Percentiles rank a stretch among this genome's conserved stretches.
Evolutionary conservation across 2,797 vertebrate species (phyloP).

Genomic region (Hafferia zeledoni): DNA sequence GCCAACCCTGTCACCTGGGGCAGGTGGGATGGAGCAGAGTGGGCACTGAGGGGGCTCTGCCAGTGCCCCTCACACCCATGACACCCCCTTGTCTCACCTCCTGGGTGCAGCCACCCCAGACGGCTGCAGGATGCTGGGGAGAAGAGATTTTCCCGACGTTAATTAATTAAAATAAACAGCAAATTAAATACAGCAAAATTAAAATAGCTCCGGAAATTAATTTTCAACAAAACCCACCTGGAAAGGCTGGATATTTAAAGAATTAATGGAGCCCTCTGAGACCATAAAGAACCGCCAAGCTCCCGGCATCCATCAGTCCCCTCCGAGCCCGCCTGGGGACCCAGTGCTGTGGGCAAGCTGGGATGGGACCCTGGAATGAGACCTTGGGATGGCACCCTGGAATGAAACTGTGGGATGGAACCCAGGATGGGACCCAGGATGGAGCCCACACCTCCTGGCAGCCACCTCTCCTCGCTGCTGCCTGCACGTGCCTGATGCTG

Average conservation of each 20-base stretch:
- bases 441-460: background rate
- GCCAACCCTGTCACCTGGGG: background rate
- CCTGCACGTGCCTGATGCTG: background rate
- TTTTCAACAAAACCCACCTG: conserved; percentile 79
- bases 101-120: conserved; percentile 42
- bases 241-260: conserved; percentile 78
- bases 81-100: conserved; percentile 24
- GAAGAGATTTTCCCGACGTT: conserved; percentile 73
- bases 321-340: background rate
- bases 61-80: background rate
- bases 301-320: background rate
- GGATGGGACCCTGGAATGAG: background rate
- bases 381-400: background rate
- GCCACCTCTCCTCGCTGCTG: background rate
- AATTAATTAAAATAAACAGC: conserved; percentile 86
- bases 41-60: background rate
- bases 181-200: conserved; percentile 86
- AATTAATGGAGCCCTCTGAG: conserved; percentile 64
- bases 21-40: background rate
- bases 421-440: background rate
- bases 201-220: conserved; percentile 85
- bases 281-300: conserved; percentile 35
- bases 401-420: background rate
- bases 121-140: conserved; percentile 69
- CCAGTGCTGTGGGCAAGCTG: background rate